Percentiles rank a stretch among this genome's conserved stretches.
Conservation (phyloP, 1,140 invertebrate species). For the Samia ricini region DNA sequence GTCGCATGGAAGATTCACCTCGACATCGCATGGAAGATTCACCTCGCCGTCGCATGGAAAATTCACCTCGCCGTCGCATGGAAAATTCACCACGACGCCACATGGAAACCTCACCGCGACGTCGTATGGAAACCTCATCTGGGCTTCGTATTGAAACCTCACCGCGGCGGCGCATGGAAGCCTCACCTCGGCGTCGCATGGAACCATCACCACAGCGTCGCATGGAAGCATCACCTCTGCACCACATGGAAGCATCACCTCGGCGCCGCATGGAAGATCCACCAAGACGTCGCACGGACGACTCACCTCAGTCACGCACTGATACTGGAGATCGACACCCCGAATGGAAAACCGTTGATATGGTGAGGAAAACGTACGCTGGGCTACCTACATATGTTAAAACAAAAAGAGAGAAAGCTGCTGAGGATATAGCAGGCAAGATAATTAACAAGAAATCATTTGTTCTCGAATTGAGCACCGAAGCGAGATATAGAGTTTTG, state of each 20-base stretch:
- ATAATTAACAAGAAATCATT: slow-evolving; percentile 31
- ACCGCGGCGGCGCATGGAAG: not conserved
- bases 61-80: not conserved
- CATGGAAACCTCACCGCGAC: not conserved
- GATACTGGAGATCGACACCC: not conserved
- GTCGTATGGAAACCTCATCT: not conserved
- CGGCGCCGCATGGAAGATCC: too few species aligned
- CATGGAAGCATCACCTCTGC: not conserved
- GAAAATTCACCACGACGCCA: not conserved
- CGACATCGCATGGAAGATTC: not conserved
- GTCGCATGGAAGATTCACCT: not conserved
- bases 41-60: not conserved
- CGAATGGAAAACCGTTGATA: not conserved
- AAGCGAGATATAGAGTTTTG: slow-evolving; percentile 27
- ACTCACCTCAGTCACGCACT: not conserved
- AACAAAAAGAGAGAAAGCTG: slow-evolving; percentile 49
- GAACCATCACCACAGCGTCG: not conserved
- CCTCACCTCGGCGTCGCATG: not conserved
- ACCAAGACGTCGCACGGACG: too few species aligned
- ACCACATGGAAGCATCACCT: not conserved
- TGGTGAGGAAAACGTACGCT: not conserved
- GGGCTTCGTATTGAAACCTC: not conserved
- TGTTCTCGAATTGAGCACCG: slow-evolving; percentile 17
- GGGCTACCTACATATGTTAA: not conserved
- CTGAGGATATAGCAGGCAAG: slow-evolving; percentile 46